Percentiles rank a stretch among this genome's conserved stretches.
Evolutionary conservation across 2,797 vertebrate genomes (phyloP).

Genomic region (Limosa lapponica): DNA sequence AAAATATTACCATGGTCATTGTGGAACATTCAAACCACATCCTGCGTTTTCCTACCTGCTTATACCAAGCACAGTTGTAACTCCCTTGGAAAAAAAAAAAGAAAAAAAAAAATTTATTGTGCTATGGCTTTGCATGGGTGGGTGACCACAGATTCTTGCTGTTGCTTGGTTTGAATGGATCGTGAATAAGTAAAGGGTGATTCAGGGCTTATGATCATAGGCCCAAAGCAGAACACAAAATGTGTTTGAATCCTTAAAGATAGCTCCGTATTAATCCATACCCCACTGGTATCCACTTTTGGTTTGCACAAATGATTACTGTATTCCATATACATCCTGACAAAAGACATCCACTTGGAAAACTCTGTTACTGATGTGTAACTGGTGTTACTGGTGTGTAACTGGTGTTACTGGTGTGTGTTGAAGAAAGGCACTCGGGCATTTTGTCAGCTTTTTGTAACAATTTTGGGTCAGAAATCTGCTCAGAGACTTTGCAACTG

Average conservation of each 20-base stretch:
- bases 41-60: background rate
- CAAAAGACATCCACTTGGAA: background rate
- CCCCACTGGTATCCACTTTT: fast-evolving
- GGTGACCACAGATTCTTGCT: background rate
- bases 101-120: background rate
- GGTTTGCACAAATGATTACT: background rate
- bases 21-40: background rate
- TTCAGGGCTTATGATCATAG: background rate
- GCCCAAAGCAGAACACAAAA: background rate
- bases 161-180: background rate
- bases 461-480: background rate
- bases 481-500: background rate
- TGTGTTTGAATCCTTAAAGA: background rate
- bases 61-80: background rate
- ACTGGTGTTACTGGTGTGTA: background rate
- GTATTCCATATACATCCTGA: fast-evolving
- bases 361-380: background rate
- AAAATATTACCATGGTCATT: background rate
- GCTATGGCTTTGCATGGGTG: background rate
- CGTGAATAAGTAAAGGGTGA: background rate
- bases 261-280: background rate
- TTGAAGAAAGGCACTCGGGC: background rate
- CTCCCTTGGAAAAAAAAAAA: background rate
- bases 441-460: background rate
- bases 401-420: background rate